phyloP scores from a whole-genome alignment of 2,888 invertebrate species.

The Machimus rusticus region DNA sequence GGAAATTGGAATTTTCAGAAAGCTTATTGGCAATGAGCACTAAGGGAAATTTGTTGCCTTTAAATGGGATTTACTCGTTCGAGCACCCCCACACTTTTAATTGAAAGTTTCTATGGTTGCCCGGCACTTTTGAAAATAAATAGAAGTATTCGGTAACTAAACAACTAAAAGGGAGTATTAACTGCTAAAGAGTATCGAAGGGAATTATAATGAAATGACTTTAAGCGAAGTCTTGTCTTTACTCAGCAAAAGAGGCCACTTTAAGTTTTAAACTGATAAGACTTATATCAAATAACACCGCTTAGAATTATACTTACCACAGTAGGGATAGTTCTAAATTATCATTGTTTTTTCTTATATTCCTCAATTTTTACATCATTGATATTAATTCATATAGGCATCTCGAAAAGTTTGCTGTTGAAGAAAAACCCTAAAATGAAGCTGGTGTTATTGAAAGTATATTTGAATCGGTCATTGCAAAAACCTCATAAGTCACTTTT shows the following conservation, averaged over 20 bases:
- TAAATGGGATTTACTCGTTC: conserved; percentile 19
- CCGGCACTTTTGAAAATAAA: not conserved
- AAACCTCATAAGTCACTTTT: no score
- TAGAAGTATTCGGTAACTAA: not conserved
- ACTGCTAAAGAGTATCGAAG: not conserved
- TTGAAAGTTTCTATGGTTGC: conserved; percentile 8
- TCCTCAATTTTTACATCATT: no score
- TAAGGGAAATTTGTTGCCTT: not conserved
- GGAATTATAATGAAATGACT: no score
- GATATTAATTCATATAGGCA: no score
- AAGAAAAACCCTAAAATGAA: no score
- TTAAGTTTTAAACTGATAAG: not conserved
- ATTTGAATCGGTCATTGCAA: no score
- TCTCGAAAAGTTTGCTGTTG: no score
- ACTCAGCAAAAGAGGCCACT: not conserved
- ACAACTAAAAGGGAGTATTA: not conserved
- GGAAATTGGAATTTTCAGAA: not conserved
- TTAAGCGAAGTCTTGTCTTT: not conserved
- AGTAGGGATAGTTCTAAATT: no score
- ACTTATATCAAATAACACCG: not conserved
- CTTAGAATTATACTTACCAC: no score
- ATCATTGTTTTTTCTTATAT: no score
- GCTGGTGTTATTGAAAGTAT: no score
- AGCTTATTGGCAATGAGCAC: not conserved
- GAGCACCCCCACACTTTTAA: not conserved